Base-by-base conservation (phyloP, 2,797 vertebrate genomes). In the Anguilla anguilla region DNA sequence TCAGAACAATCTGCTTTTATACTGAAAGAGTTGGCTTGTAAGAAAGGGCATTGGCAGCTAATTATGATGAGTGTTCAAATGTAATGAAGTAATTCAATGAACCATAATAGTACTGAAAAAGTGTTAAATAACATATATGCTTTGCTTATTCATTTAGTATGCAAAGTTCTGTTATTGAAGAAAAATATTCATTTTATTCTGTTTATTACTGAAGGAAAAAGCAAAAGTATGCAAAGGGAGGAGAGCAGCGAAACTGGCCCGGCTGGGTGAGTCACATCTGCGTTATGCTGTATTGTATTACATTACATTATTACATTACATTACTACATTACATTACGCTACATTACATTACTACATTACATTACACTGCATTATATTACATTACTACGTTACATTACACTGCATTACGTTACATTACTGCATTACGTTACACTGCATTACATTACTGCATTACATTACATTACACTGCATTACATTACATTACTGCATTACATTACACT, bases 211-310 rank as follows among this genome's bases (percentile, higher is more conserved):
- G 55, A 91, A 98, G 97, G 97, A 98, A 94, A 98, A 97, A 93
- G 93, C 95, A 88, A 97, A 97, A 94, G 92, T 93, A 81, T 95
- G 94, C 89, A 98, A 97, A 95, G 97, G 96, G 89, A 96, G 97
- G 92, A 96, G 96, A 95, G 97, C 95, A 91, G 93, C 96, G 91
- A 98, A 98, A 95, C 93, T 97, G 89, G 94, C 96, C 90, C 97
- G 97, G 94, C 94, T 97, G 90, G 97, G 97, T 98, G 79, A 51
- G 28, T 77, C 35, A 61, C 57, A 15, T 35, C 35, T 35, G 35
- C 49, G 9, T 51, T 51, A 51, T 9, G 0, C 49, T 51, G 49
- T 5, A 51, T 5, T 64, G 6, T 0, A 25, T 55, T 55, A 25
- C 59, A 22, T 22, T 25, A 64, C 59, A 22, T 3, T 25, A 64